Conservation (phyloP, 1,140 invertebrate genomes). For the Lanistes nyassanus region DNA sequence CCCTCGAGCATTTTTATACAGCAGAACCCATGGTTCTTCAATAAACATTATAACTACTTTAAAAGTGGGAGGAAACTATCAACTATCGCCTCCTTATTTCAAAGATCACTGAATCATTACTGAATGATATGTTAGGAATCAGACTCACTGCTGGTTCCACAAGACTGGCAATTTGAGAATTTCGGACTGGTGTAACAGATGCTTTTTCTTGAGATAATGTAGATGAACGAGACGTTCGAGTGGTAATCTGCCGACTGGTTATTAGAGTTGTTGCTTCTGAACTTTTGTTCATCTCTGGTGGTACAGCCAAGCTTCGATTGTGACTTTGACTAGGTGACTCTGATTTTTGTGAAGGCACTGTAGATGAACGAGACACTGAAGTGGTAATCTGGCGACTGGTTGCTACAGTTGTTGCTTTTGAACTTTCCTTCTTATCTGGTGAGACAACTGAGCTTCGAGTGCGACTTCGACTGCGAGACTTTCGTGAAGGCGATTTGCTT, state of each 20-base stretch:
- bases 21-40: background rate
- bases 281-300: constrained; percentile 23
- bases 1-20: background rate
- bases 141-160: constrained; percentile 28
- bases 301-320: constrained; percentile 30
- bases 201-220: constrained; percentile 26
- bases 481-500: constrained; percentile 27
- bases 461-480: constrained; percentile 44
- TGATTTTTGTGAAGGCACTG: constrained; percentile 14
- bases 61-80: no score
- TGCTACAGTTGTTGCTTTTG: constrained; percentile 17
- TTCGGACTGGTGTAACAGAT: constrained; percentile 48
- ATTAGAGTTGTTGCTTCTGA: constrained; percentile 18
- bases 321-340: constrained; percentile 43
- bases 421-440: constrained; percentile 24
- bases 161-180: constrained; percentile 41
- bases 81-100: no score
- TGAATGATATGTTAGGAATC: no score
- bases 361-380: no score
- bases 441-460: constrained; percentile 31
- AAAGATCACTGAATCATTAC: no score
- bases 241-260: background rate
- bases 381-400: background rate
- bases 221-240: no score
- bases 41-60: no score